Conservation (phyloP, 2,888 invertebrate species). For the Troides oblongomaculatus region DNA sequence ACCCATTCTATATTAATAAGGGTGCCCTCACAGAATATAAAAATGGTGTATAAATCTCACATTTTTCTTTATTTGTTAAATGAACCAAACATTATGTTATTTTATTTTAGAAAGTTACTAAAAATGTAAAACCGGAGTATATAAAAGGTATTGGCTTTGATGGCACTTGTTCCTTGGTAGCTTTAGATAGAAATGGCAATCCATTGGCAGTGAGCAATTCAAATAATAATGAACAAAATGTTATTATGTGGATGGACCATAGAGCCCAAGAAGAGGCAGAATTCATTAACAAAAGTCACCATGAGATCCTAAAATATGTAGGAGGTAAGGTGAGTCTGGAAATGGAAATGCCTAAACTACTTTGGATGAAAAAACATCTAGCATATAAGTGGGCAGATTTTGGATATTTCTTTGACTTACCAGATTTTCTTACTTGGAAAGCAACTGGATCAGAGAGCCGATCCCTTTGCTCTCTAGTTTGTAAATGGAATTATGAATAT, state of each 20-base stretch:
- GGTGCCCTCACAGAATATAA: too few relatives aligned
- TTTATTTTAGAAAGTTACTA: slow-evolving; percentile 80
- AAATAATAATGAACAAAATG: slow-evolving; percentile 85
- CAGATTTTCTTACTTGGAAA: slow-evolving; percentile 96
- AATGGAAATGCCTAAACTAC: slow-evolving; percentile 96
- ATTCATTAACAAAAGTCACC: slow-evolving; percentile 87
- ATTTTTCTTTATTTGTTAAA: neutral
- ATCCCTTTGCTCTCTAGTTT: slow-evolving; percentile 94
- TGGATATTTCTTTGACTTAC: slow-evolving; percentile 92
- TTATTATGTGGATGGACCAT: slow-evolving; percentile 97
- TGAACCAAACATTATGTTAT: too few relatives aligned
- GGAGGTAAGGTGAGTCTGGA: slow-evolving; percentile 97
- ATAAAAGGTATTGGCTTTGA: slow-evolving; percentile 96
- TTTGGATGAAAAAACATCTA: slow-evolving; percentile 93
- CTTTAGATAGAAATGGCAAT: slow-evolving; percentile 83
- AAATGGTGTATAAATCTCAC: neutral
- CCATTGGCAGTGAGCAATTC: slow-evolving; percentile 86
- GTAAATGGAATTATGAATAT: slow-evolving; percentile 96
- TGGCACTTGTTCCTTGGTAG: slow-evolving; percentile 96
- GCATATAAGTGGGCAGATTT: slow-evolving; percentile 84
- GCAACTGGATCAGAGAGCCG: slow-evolving; percentile 88
- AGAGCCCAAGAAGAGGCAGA: slow-evolving; percentile 89
- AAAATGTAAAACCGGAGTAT: slow-evolving; percentile 69
- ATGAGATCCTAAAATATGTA: slow-evolving; percentile 89
- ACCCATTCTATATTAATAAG: too few relatives aligned